These are phyloP conservation scores for Hydraecia micacea DNA, from an alignment of 2,888 invertebrate genomes.

Conservation along the genomic window DNA sequence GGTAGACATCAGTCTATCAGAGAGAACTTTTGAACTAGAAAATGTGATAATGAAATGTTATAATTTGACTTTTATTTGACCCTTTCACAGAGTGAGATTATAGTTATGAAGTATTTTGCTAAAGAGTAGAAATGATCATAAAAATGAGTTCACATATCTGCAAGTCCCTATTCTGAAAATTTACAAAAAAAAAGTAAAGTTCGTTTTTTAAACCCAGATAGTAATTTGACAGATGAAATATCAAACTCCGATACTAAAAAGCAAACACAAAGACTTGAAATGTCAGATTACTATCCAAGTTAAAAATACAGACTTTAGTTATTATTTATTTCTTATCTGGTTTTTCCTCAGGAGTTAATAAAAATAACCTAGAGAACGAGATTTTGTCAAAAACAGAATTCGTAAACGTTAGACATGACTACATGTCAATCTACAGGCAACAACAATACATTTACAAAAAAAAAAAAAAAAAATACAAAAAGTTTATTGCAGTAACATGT, in stretches of 20 bases:
- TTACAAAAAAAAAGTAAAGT: background rate
- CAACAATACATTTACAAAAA: background rate
- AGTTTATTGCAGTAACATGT: too few species aligned
- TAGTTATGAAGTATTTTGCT: background rate
- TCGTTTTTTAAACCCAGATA: too few species aligned
- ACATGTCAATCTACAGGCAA: conserved; percentile 17
- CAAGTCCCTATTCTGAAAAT: background rate
- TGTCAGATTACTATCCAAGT: too few species aligned
- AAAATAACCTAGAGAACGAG: background rate
- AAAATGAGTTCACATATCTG: too few species aligned
- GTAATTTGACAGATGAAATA: too few species aligned
- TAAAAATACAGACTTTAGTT: too few species aligned
- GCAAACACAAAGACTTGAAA: too few species aligned
- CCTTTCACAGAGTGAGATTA: conserved; percentile 35
- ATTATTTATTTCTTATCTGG: background rate
- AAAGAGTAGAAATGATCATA: background rate
- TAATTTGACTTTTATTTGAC: conserved; percentile 52
- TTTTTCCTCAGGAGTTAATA: background rate
- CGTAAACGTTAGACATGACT: background rate
- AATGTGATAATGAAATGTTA: conserved; percentile 27
- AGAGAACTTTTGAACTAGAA: conserved; percentile 46
- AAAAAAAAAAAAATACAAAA: too few species aligned
- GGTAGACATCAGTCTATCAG: background rate
- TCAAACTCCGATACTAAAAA: too few species aligned
- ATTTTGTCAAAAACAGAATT: background rate